Percentiles rank a stretch among this genome's conserved stretches.
Conservation (phyloP, 2,888 invertebrate species). For the Atethmia centrago region DNA sequence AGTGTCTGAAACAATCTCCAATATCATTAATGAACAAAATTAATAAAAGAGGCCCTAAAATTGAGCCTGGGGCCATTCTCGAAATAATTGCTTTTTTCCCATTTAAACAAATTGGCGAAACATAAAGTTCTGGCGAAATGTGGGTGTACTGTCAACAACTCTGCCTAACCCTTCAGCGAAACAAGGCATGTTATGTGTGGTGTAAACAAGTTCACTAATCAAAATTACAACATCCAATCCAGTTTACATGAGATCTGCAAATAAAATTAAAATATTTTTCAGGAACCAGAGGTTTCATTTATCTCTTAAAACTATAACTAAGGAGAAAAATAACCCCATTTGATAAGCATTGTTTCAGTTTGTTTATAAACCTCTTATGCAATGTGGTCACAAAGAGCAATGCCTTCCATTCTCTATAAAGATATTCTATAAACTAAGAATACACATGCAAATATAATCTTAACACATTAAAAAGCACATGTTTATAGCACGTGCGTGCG, state of each 20-base stretch:
- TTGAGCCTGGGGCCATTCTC: too few species aligned
- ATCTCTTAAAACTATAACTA: background rate
- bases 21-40: too few species aligned
- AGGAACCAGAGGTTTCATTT: background rate
- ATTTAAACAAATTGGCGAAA: background rate
- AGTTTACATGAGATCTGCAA: too few species aligned
- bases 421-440: background rate
- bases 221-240: background rate
- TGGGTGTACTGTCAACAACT: too few species aligned
- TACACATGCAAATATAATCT: constrained; percentile 24
- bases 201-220: background rate
- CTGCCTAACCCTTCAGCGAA: too few species aligned
- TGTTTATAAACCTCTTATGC: background rate
- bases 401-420: background rate
- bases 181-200: too few species aligned
- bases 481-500: constrained; percentile 32
- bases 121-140: too few species aligned
- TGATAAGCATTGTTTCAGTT: too few species aligned
- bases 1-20: too few species aligned
- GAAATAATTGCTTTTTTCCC: too few species aligned
- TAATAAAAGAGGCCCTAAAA: too few species aligned
- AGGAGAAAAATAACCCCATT: background rate
- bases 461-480: constrained; percentile 11
- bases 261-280: background rate
- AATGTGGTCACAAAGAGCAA: constrained; percentile 15